Evolutionary conservation across 2,888 invertebrate genomes (phyloP).

Genomic region (Amiota mariae): DNA sequence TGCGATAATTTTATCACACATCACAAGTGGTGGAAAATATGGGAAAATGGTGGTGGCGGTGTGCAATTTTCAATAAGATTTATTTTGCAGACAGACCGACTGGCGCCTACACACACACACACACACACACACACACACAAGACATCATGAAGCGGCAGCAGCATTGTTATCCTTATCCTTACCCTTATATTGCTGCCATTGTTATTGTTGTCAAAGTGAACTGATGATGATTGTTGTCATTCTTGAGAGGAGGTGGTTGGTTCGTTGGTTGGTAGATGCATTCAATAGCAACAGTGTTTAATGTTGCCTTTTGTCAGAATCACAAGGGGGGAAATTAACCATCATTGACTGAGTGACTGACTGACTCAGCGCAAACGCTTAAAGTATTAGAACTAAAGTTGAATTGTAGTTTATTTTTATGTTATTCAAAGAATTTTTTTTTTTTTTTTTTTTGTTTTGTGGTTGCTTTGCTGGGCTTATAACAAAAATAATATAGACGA

Average conservation of each 20-base stretch:
- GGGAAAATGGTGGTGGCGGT: background rate
- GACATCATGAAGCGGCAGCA: background rate
- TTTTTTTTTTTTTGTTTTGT: too few relatives aligned
- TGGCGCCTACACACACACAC: conserved; percentile 13
- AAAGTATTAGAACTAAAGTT: background rate
- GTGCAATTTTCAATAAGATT: background rate
- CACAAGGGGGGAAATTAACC: too few relatives aligned
- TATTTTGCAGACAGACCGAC: conserved; percentile 15
- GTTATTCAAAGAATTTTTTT: too few relatives aligned
- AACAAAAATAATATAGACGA: too few relatives aligned
- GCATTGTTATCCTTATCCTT: background rate
- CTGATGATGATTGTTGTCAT: background rate
- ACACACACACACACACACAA: conserved; percentile 1
- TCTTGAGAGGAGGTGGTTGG: background rate
- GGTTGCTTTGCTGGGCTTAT: too few relatives aligned
- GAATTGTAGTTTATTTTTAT: background rate
- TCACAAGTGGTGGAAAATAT: background rate
- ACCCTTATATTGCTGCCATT: background rate
- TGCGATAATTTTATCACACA: too few relatives aligned
- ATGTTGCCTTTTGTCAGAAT: too few relatives aligned
- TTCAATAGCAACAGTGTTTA: too few relatives aligned
- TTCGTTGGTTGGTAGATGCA: background rate
- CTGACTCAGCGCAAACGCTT: conserved; percentile 15
- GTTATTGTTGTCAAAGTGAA: background rate
- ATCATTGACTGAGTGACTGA: background rate